A percentile compares a stretch with the other conserved stretches of the same genome.
phyloP scores from a whole-genome alignment of 2,113 vertebrate species.

The Anoura caudifer region DNA sequence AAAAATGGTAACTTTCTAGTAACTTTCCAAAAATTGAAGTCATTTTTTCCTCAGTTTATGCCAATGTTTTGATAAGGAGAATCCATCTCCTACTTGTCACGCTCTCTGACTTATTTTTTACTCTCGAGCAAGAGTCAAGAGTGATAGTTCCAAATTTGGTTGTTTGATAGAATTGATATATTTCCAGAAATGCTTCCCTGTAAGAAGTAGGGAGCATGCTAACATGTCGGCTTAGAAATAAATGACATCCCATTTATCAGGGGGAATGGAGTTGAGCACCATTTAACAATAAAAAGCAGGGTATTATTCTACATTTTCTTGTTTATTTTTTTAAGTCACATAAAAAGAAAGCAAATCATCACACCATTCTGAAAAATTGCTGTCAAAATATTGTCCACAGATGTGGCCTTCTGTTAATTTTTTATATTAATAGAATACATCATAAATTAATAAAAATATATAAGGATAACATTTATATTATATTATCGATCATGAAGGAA shows the following conservation, averaged over 20 bases:
- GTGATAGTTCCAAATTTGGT: not conserved
- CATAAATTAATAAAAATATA: too few species aligned
- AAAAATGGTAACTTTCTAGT: not conserved
- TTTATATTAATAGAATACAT: not conserved
- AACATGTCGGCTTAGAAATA: not conserved
- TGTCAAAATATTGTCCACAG: not conserved
- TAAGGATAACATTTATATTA: not conserved
- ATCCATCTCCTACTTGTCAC: not conserved
- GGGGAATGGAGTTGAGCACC: accelerated
- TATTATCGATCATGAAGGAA: not conserved
- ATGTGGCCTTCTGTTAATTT: not conserved
- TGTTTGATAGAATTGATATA: not conserved
- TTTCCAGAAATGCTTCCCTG: not conserved
- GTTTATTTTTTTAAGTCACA: not conserved
- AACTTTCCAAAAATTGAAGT: not conserved
- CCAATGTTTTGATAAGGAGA: not conserved
- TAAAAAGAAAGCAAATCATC: not conserved
- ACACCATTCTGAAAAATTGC: not conserved
- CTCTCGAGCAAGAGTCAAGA: not conserved
- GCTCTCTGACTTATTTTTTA: not conserved
- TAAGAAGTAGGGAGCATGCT: not conserved
- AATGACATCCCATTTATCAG: too few species aligned
- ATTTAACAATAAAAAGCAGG: not conserved
- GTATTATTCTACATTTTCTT: not conserved
- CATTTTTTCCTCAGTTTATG: not conserved